These are phyloP conservation scores for Megalurothrips usitatus DNA, from an alignment of 2,888 invertebrate genomes.

Conservation along the genomic window DNA sequence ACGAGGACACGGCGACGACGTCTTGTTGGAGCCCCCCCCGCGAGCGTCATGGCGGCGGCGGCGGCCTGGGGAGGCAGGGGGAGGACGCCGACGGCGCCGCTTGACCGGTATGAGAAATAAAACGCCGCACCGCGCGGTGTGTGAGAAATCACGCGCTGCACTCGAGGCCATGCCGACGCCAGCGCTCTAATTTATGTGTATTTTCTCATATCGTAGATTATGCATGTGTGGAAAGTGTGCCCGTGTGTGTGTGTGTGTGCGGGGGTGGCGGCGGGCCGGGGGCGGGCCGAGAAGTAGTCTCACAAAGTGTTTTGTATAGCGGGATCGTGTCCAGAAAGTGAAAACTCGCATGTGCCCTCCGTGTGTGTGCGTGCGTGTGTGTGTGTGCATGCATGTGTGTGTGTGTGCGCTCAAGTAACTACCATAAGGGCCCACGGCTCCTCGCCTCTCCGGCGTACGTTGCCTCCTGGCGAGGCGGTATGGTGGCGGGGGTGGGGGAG, in stretches of 20 bases:
- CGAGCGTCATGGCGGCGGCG: too few species aligned
- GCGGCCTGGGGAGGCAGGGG: too few species aligned
- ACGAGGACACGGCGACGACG: too few species aligned
- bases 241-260: not conserved
- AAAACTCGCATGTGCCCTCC: not conserved
- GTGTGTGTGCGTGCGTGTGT: too few species aligned
- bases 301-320: conserved; percentile 12
- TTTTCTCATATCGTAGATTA: not conserved
- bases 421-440: not conserved
- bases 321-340: conserved; percentile 14
- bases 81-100: too few species aligned
- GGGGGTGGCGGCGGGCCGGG: not conserved
- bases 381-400: too few species aligned
- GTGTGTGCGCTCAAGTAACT: not conserved
- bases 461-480: not conserved
- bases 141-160: too few species aligned
- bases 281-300: not conserved
- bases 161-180: too few species aligned
- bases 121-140: too few species aligned
- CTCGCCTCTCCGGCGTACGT: not conserved
- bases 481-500: not conserved
- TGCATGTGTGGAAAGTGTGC: not conserved
- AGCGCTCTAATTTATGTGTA: too few species aligned
- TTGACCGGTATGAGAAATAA: too few species aligned
- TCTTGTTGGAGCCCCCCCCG: too few species aligned